Conservation (phyloP, 2,113 vertebrate species). For the Choloepus hoffmanni region DNA sequence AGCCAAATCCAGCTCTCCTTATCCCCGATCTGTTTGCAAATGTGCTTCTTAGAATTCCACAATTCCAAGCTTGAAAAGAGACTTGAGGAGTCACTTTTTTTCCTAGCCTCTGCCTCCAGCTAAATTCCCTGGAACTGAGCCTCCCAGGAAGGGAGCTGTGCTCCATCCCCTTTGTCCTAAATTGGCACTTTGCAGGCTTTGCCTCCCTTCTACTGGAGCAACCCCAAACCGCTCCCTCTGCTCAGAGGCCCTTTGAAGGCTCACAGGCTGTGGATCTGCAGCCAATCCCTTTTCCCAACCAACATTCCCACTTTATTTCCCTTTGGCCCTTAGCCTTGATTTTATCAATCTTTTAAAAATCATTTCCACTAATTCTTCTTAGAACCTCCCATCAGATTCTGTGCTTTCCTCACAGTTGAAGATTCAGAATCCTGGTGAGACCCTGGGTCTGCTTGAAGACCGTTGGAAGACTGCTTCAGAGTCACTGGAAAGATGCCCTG, state of each 20-base stretch:
- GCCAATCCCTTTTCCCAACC: background rate
- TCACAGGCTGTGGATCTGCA: background rate
- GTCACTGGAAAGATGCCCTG: background rate
- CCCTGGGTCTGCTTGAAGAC: background rate
- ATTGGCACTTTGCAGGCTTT: background rate
- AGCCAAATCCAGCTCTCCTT: background rate
- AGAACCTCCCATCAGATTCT: background rate
- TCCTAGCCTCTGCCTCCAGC: background rate
- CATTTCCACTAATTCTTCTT: background rate
- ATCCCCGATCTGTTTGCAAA: background rate
- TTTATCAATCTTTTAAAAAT: background rate
- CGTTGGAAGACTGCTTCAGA: background rate
- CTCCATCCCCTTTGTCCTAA: background rate
- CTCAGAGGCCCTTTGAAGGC: background rate
- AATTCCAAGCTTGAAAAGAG: constrained; percentile 18
- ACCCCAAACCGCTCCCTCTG: fast-evolving
- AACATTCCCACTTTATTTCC: background rate
- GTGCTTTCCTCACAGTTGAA: background rate
- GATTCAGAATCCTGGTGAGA: background rate
- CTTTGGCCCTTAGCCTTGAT: background rate
- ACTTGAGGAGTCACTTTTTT: background rate
- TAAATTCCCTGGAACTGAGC: constrained; percentile 26
- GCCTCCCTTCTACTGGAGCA: background rate
- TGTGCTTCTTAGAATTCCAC: constrained; percentile 53
- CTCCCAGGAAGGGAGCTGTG: constrained; percentile 12